Percentiles rank a stretch among this genome's conserved stretches.
These are phyloP conservation scores for Hedya salicella DNA, from an alignment of 2,888 invertebrate species.

Conservation along the genomic window DNA sequence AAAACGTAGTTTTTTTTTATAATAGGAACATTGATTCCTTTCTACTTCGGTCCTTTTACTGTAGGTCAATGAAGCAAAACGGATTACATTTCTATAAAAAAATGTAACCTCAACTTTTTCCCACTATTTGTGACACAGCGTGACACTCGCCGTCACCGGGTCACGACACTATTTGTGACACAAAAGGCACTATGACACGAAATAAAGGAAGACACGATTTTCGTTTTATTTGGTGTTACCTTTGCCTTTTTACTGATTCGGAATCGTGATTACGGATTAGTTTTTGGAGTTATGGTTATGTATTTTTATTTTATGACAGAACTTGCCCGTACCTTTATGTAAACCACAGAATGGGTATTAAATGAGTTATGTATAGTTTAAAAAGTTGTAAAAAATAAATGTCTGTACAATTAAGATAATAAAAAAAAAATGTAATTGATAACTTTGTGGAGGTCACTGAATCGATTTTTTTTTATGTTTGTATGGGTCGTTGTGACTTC, in stretches of 20 bases:
- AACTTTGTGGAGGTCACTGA: no score
- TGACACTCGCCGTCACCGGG: constrained; percentile 14
- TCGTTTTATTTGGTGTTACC: constrained; percentile 25
- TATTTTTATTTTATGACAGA: neutral
- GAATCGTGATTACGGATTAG: constrained; percentile 29
- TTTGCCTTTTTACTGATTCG: constrained; percentile 29
- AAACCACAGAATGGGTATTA: no score
- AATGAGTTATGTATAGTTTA: no score
- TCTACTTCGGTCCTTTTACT: no score
- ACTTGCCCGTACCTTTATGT: no score
- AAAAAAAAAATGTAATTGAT: no score
- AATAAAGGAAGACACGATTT: constrained; percentile 28
- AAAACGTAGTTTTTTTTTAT: no score
- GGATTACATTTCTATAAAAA: neutral
- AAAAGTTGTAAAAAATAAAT: no score
- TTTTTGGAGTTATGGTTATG: constrained; percentile 1
- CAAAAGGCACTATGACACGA: constrained; percentile 31
- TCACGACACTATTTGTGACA: constrained; percentile 35
- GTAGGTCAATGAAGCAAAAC: neutral
- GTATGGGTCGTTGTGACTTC: no score
- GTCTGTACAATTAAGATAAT: no score
- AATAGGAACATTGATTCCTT: neutral
- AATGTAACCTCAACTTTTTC: neutral
- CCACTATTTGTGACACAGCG: constrained; percentile 8
- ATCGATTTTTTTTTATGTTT: no score